Evolutionary conservation across 2,888 invertebrate genomes (phyloP).

Genomic region (Microctonus brassicae): DNA sequence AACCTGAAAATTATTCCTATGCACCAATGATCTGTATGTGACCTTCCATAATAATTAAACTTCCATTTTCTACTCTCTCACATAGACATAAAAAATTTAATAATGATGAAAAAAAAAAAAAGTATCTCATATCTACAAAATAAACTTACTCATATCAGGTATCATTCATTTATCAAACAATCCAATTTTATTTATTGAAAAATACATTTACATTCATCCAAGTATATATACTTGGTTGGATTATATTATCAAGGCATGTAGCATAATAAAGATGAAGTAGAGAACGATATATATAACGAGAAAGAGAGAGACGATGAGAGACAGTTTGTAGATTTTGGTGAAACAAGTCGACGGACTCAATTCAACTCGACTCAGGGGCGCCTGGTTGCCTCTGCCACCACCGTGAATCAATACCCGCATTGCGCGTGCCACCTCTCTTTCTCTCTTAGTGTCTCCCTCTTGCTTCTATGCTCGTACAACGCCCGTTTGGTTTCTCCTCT

Average conservation of each 20-base stretch:
- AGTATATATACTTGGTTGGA: too few species aligned
- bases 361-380: constrained; percentile 68
- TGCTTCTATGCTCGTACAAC: constrained; percentile 56
- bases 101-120: not conserved
- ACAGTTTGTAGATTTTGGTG: constrained; percentile 41
- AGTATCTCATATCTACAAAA: not conserved
- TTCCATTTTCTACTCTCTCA: not conserved
- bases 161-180: constrained; percentile 20
- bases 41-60: not conserved
- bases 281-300: not conserved
- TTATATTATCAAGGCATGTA: too few species aligned
- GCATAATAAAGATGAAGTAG: not conserved
- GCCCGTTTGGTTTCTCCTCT: constrained; percentile 22
- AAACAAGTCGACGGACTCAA: constrained; percentile 59
- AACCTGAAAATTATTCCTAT: constrained; percentile 34
- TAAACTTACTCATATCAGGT: not conserved
- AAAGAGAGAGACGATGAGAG: constrained; percentile 22
- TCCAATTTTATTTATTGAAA: not conserved
- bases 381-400: constrained; percentile 73
- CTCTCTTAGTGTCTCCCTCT: constrained; percentile 68
- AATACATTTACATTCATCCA: not conserved
- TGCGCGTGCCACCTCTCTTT: constrained; percentile 69
- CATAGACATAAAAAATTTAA: not conserved
- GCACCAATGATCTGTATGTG: constrained; percentile 34
- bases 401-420: constrained; percentile 71